phyloP scores from a whole-genome alignment of 2,888 invertebrate species.

The Pasiphila rectangulata region DNA sequence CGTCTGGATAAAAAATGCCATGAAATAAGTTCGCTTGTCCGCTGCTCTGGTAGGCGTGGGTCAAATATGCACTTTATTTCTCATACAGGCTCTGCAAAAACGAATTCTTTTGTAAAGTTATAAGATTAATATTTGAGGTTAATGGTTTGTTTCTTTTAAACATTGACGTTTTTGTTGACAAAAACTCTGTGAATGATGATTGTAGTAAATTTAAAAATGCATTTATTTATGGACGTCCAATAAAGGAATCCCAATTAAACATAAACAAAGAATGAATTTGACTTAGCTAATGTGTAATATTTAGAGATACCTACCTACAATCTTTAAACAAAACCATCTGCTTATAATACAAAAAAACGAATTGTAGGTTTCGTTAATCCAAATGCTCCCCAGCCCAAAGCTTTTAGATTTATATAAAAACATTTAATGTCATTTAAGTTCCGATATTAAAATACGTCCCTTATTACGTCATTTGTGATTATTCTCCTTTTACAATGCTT shows the following conservation, averaged over 20 bases:
- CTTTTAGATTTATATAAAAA: constrained; percentile 9
- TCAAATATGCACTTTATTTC: constrained; percentile 60
- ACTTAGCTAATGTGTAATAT: too few species aligned
- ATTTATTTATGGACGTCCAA: too few species aligned
- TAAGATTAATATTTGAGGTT: constrained; percentile 44
- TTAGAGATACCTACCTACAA: background rate
- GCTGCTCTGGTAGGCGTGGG: constrained; percentile 73
- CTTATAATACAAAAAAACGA: too few species aligned
- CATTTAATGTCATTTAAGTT: constrained; percentile 10
- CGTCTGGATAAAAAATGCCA: constrained; percentile 47
- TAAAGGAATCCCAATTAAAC: too few species aligned
- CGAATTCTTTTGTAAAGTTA: constrained; percentile 45
- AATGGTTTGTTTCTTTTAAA: constrained; percentile 30
- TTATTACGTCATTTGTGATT: constrained; percentile 9
- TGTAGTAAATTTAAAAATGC: too few species aligned
- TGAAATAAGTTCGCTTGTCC: constrained; percentile 75
- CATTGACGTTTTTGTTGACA: constrained; percentile 3
- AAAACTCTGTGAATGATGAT: too few species aligned
- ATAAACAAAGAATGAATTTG: too few species aligned
- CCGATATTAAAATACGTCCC: constrained; percentile 10
- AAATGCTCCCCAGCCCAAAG: constrained; percentile 9
- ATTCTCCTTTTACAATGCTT: constrained; percentile 20
- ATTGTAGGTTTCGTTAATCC: background rate
- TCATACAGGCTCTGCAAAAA: constrained; percentile 48
- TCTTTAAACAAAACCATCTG: background rate